Conservation (phyloP, 1,140 invertebrate species). For the Scaptomyza hsui region DNA sequence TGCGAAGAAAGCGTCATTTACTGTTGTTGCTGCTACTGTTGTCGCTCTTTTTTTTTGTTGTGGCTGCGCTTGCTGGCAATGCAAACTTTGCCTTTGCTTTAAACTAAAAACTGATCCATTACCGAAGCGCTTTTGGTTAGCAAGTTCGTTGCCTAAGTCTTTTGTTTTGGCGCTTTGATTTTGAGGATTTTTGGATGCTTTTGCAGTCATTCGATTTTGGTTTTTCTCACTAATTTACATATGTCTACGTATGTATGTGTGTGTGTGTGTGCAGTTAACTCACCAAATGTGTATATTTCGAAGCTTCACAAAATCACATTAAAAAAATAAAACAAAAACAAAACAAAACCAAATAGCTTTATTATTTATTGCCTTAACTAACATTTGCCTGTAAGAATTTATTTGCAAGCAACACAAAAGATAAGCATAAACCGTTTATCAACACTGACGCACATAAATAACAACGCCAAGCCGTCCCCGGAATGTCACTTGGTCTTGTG, state of each 20-base stretch:
- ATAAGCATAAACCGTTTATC: conserved; percentile 17
- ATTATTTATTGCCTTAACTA: neutral
- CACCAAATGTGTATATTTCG: neutral
- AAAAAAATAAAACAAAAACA: too few relatives aligned
- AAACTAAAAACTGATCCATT: conserved; percentile 9
- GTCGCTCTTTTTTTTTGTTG: conserved; percentile 8
- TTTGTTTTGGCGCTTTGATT: conserved; percentile 43
- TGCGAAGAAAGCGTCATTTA: conserved; percentile 44
- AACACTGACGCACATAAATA: conserved; percentile 30
- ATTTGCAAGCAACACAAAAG: neutral
- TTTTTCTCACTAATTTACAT: neutral
- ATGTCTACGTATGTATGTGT: neutral
- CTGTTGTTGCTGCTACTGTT: conserved; percentile 10
- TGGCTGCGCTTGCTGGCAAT: conserved; percentile 9
- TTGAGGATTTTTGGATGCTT: neutral
- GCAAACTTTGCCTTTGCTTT: conserved; percentile 11
- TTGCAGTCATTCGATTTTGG: neutral
- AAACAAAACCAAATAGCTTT: neutral
- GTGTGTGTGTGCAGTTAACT: neutral
- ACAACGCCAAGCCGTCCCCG: conserved; percentile 16
- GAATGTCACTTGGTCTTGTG: conserved; percentile 78
- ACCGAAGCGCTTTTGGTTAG: conserved; percentile 30
- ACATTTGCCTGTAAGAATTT: neutral
- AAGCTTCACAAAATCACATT: neutral
- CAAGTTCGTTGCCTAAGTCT: conserved; percentile 77